These are phyloP conservation scores for Spea hammondii DNA, from an alignment of 2,797 vertebrate genomes.

Conservation along the genomic window DNA sequence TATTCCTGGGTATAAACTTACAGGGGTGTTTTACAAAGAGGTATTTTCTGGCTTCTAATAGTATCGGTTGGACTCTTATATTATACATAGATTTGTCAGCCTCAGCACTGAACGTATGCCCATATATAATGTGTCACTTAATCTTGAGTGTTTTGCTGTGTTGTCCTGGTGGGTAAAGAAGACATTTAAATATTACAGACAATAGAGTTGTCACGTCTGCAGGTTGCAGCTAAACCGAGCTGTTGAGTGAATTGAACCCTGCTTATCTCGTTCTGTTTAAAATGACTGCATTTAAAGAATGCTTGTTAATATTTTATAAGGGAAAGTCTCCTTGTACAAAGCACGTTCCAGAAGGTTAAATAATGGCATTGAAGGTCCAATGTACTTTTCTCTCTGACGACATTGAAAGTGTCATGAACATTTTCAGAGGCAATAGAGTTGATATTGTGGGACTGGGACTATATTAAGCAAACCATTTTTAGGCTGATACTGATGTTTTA, in stretches of 20 bases:
- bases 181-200: constrained; percentile 49
- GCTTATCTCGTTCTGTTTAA: constrained; percentile 43
- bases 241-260: constrained; percentile 36
- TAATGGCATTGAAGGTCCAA: constrained; percentile 19
- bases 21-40: too few relatives aligned
- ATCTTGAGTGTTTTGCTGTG: constrained; percentile 10
- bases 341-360: constrained; percentile 37
- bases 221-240: constrained; percentile 31
- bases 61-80: too few relatives aligned
- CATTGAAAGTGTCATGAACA: constrained; percentile 2
- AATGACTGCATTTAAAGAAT: constrained; percentile 33
- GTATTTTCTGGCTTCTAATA: too few relatives aligned
- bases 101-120: too few relatives aligned
- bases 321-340: constrained; percentile 26
- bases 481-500: too few relatives aligned
- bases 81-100: too few relatives aligned
- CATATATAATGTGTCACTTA: not conserved
- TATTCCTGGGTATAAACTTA: too few relatives aligned
- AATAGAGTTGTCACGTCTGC: constrained; percentile 36
- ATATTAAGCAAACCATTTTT: too few relatives aligned
- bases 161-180: constrained; percentile 27
- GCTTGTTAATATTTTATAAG: constrained; percentile 49
- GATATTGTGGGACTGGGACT: too few relatives aligned
- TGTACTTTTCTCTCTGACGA: constrained; percentile 9
- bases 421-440: constrained; percentile 2